These are phyloP conservation scores for Silurus meridionalis DNA, from an alignment of 2,113 vertebrate species.

Conservation along the genomic window DNA sequence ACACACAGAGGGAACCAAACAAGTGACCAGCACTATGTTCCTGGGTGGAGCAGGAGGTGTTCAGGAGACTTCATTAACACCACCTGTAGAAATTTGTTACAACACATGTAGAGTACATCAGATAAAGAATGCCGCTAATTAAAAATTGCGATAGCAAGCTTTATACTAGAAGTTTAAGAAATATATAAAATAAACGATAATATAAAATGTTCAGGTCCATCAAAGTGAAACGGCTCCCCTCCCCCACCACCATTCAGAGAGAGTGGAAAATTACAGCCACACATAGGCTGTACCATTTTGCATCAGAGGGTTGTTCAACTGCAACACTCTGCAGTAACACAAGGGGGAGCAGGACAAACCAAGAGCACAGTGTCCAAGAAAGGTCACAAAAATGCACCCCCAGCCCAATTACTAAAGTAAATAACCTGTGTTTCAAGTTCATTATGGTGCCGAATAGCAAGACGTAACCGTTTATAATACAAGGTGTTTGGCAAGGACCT, in stretches of 20 bases:
- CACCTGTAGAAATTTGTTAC: conserved; percentile 26
- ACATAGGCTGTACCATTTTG: conserved; percentile 37
- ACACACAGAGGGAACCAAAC: neutral
- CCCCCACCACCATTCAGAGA: conserved; percentile 39
- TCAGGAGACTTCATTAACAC: conserved; percentile 23
- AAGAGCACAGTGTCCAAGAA: neutral
- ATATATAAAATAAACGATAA: neutral
- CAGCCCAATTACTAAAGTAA: neutral
- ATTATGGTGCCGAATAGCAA: neutral
- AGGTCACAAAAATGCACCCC: neutral
- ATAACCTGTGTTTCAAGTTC: neutral
- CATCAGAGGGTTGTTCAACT: neutral
- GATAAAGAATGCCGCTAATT: neutral
- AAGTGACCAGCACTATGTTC: neutral
- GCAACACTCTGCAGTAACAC: neutral
- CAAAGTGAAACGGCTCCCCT: conserved; percentile 21
- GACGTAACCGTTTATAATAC: neutral
- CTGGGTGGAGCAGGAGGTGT: conserved; percentile 37
- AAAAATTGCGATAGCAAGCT: too few relatives aligned
- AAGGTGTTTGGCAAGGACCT: neutral
- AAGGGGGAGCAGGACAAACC: neutral
- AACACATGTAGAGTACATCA: neutral
- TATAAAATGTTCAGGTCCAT: neutral
- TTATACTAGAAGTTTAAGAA: neutral
- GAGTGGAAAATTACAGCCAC: conserved; percentile 54